These are phyloP conservation scores for Tillus elongatus DNA, from an alignment of 2,888 invertebrate species.

Conservation along the genomic window DNA sequence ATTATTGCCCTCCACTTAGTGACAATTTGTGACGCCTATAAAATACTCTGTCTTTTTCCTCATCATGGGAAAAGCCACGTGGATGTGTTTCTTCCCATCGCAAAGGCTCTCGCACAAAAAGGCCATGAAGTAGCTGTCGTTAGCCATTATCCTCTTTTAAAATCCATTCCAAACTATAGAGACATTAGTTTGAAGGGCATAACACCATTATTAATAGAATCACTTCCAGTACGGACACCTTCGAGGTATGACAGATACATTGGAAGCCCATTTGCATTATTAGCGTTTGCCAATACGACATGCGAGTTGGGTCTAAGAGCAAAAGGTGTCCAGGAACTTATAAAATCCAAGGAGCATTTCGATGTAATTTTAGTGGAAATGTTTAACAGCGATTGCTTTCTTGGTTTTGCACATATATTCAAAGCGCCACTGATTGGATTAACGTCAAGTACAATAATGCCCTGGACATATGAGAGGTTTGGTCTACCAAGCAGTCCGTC, in stretches of 20 bases:
- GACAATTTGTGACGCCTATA: slow-evolving; percentile 36
- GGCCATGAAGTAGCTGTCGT: slow-evolving; percentile 62
- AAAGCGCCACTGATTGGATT: slow-evolving; percentile 46
- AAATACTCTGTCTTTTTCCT: slow-evolving; percentile 58
- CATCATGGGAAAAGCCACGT: slow-evolving; percentile 66
- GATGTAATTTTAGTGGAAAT: slow-evolving; percentile 62
- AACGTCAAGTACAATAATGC: slow-evolving; percentile 44
- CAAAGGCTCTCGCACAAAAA: slow-evolving; percentile 50
- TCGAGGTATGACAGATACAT: background rate
- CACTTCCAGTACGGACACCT: background rate
- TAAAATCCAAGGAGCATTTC: slow-evolving; percentile 46
- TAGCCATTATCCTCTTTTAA: slow-evolving; percentile 51
- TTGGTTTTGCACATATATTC: slow-evolving; percentile 56
- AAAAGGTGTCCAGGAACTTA: background rate
- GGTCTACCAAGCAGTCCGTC: slow-evolving; percentile 45
- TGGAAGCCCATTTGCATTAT: background rate
- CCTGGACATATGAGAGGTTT: slow-evolving; percentile 43
- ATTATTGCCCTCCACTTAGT: no score
- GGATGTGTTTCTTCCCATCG: slow-evolving; percentile 51
- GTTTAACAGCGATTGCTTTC: slow-evolving; percentile 63
- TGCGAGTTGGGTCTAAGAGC: background rate
- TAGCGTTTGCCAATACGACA: background rate
- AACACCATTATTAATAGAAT: background rate
- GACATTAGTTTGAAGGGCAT: slow-evolving; percentile 44
- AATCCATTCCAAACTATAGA: slow-evolving; percentile 47